A percentile compares a stretch with the other conserved stretches of the same genome.
These are phyloP conservation scores for Chromis chromis DNA, from an alignment of 2,797 vertebrate genomes.

Conservation along the genomic window DNA sequence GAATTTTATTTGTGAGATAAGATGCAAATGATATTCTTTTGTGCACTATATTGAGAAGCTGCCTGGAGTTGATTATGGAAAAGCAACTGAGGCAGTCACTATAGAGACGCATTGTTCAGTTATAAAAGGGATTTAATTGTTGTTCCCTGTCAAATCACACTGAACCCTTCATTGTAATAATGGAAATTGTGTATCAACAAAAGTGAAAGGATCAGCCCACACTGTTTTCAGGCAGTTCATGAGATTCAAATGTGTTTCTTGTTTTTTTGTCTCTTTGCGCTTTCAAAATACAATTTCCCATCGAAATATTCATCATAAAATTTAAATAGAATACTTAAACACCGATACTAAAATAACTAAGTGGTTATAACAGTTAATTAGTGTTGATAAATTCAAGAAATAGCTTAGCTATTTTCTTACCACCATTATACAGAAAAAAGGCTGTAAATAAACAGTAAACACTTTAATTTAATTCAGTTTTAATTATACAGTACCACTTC, in stretches of 20 bases:
- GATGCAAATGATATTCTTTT: slow-evolving; percentile 60
- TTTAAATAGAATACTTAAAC: slow-evolving; percentile 1
- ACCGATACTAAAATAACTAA: neutral
- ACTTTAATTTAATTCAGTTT: neutral
- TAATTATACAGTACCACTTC: no score
- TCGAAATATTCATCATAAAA: neutral
- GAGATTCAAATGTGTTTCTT: neutral
- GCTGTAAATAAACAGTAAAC: neutral
- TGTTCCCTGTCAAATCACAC: slow-evolving; percentile 31
- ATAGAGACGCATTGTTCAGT: slow-evolving; percentile 42
- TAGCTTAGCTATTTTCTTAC: neutral
- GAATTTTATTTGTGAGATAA: slow-evolving; percentile 21
- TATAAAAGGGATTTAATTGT: slow-evolving; percentile 44
- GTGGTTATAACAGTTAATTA: neutral
- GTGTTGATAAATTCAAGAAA: neutral
- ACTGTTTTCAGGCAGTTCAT: slow-evolving; percentile 16
- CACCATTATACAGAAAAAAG: neutral
- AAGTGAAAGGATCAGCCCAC: slow-evolving; percentile 3
- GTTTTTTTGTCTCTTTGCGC: neutral
- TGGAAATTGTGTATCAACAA: slow-evolving; percentile 29
- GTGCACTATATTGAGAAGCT: slow-evolving; percentile 26
- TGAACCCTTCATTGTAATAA: slow-evolving; percentile 38
- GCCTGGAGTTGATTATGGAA: slow-evolving; percentile 39
- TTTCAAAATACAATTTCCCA: neutral
- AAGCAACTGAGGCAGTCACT: slow-evolving; percentile 30